These are phyloP conservation scores for Eilema caniola DNA, from an alignment of 2,888 invertebrate species.

Conservation along the genomic window DNA sequence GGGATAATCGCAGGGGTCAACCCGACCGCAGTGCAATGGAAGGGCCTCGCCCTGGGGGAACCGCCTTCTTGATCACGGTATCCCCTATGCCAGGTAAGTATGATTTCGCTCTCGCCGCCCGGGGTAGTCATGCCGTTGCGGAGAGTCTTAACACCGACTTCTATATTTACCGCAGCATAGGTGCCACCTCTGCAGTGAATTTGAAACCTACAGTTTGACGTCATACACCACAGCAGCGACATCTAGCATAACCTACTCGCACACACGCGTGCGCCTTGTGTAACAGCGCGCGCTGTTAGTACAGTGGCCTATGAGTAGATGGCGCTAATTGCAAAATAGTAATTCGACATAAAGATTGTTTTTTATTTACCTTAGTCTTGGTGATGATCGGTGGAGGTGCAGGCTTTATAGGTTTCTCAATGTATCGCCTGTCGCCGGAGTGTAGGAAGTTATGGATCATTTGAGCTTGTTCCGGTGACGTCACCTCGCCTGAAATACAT, in stretches of 20 bases:
- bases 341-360: background rate
- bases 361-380: slow-evolving; percentile 83
- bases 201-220: background rate
- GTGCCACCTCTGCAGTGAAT: slow-evolving; percentile 41
- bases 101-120: slow-evolving; percentile 28
- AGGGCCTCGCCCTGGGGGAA: slow-evolving; percentile 27
- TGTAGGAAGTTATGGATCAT: slow-evolving; percentile 95
- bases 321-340: background rate
- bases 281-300: background rate
- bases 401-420: slow-evolving; percentile 94
- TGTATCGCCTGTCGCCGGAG: slow-evolving; percentile 96
- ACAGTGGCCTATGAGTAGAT: background rate
- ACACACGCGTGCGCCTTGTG: too few relatives aligned
- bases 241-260: background rate
- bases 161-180: slow-evolving; percentile 18
- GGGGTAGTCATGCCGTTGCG: slow-evolving; percentile 24
- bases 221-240: background rate
- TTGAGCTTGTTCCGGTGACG: slow-evolving; percentile 93
- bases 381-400: slow-evolving; percentile 92
- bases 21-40: slow-evolving; percentile 42
- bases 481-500: slow-evolving; percentile 87
- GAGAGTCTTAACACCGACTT: slow-evolving; percentile 52
- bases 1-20: slow-evolving; percentile 69
- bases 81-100: slow-evolving; percentile 69
- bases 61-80: slow-evolving; percentile 61